Evolutionary conservation across 2,113 vertebrate species (phyloP).

Genomic region (Recurvirostra avosetta): DNA sequence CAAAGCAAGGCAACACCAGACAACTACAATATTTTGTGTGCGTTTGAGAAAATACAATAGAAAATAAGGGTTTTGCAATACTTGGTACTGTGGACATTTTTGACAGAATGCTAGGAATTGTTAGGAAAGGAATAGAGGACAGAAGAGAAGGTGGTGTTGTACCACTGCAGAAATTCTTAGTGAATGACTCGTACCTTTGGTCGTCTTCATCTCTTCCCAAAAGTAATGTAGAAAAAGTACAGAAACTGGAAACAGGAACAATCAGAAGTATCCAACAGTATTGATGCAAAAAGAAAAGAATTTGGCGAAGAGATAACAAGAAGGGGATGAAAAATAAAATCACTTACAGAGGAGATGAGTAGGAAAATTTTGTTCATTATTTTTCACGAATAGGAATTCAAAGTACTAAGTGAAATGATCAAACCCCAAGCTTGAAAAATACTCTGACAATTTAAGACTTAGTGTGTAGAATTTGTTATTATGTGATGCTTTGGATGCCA

Average conservation of each 20-base stretch:
- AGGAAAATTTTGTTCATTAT: background rate
- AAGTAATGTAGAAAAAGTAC: background rate
- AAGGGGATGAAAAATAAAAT: background rate
- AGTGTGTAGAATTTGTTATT: background rate
- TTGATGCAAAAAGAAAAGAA: background rate
- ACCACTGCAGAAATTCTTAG: background rate
- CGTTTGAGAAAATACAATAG: background rate
- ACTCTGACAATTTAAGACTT: background rate
- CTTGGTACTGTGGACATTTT: background rate
- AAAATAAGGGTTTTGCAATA: background rate
- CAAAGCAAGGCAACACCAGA: background rate
- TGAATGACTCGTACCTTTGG: background rate
- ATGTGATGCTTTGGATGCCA: background rate
- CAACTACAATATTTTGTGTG: background rate
- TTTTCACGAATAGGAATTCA: background rate
- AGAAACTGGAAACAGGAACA: background rate
- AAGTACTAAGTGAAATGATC: background rate
- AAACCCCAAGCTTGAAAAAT: background rate
- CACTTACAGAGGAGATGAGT: background rate
- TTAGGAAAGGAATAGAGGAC: background rate
- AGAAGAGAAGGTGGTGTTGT: background rate
- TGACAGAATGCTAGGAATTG: background rate
- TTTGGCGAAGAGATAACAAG: background rate
- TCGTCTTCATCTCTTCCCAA: background rate
- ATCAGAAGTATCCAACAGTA: background rate